Evolutionary conservation across 1,140 invertebrate species (phyloP), one percentile per base, ranked within the genome.

Genomic region (Lucilia cuprina): DNA sequence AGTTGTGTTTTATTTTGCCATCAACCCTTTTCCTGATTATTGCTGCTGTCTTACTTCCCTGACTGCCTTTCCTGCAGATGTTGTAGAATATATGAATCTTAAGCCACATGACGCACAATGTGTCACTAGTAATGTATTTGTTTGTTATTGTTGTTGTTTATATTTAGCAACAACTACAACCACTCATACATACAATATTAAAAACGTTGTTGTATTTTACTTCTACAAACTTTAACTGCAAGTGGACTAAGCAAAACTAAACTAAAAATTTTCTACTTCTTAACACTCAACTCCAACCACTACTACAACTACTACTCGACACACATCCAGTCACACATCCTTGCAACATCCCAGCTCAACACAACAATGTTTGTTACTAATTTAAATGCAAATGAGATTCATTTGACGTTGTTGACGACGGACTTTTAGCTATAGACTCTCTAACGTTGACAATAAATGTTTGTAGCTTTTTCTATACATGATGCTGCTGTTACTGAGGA

Each of bases 341-440:
- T 41, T 41, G 35, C 35, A 0, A 60, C 55, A 60, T 60, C 55
- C 13, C n/a, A 70, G 65, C 65, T 60, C 74, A 78, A 78, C 75
- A 78, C 77, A 80, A 80, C 77, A 80, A 80, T 80, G 77, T 80
- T 80, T 80, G 77, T 80, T 80, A 80, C 77, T 89, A 89, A 89
- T 89, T 89, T 89, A 89, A 89, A 89, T 89, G 88, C 88, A 89
- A 89, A 89, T 89, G 88, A 89, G 88, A 89, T 89, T 89, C 88
- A 89, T 89, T 89, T 89, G 88, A 89, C 88, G 82, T 35, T 60
- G 82, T 83, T 83, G 82, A 83, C 77, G 77, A 49, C 77, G 75
- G 75, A 77, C 75, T 41, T n/a, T 77, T 35, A 47, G 75, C 14
- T n/a, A 77, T 77, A n/a, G 75, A 78, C 30, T 80, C n/a, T 80